phyloP scores from a whole-genome alignment of 1,140 invertebrate species.

The Trachymyrmex cornetzi region DNA sequence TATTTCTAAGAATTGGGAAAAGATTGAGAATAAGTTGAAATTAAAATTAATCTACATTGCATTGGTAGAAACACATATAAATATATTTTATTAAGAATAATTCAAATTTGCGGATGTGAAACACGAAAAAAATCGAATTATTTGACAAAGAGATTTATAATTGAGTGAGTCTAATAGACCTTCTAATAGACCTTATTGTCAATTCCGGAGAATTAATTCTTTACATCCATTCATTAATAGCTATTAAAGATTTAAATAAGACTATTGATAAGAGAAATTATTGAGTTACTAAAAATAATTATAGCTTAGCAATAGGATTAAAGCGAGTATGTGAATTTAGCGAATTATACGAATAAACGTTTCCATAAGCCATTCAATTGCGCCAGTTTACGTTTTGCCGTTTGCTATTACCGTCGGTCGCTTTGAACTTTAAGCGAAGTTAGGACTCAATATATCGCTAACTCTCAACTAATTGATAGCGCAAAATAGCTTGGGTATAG shows the following conservation, averaged over 20 bases:
- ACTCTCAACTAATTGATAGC: conserved; percentile 53
- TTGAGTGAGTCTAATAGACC: too few relatives aligned
- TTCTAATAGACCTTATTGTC: too few relatives aligned
- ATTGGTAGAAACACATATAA: too few relatives aligned
- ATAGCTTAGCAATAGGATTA: background rate
- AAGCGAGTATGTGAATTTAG: background rate
- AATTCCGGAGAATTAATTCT: background rate
- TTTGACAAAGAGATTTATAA: too few relatives aligned
- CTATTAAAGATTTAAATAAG: background rate
- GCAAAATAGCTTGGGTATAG: conserved; percentile 18
- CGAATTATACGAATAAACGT: conserved; percentile 28
- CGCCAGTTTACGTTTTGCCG: conserved; percentile 17
- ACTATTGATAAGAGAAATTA: background rate
- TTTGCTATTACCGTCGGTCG: conserved; percentile 35
- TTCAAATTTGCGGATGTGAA: too few relatives aligned
- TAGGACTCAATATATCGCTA: conserved; percentile 33
- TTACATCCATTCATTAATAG: background rate
- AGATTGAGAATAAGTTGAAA: too few relatives aligned
- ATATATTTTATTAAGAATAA: too few relatives aligned
- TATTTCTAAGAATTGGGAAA: too few relatives aligned
- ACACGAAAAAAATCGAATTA: too few relatives aligned
- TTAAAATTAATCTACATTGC: too few relatives aligned
- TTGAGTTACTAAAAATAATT: conserved; percentile 10
- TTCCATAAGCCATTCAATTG: conserved; percentile 36
- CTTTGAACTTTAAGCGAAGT: conserved; percentile 51